Base-by-base conservation (phyloP, 1,140 invertebrate genomes). In the Drosophila erecta region DNA sequence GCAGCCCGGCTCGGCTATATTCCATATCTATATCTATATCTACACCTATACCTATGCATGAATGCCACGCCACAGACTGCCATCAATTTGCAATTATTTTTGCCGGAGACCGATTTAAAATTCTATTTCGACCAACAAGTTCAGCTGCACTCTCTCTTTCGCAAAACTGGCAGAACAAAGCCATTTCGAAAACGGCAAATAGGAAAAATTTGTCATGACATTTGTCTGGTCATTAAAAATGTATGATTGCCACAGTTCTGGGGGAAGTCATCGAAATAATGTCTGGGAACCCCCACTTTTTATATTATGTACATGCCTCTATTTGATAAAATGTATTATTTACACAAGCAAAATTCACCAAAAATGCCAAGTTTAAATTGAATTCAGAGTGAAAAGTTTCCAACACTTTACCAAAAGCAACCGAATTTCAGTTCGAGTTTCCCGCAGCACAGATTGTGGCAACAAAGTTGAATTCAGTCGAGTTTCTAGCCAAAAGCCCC, bases 71-170 rank as follows among this genome's bases (percentile, higher is more conserved):
- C 57, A 59, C 20, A 51, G 10, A 43, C 40, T 30, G 17, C 54
- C 75, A 83, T 87, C 83, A 86, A 87, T 86, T 83, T 79, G 66
- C 78, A 79, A 87, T 87, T 89, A 79, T 79, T 77, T 76, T 64
- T 40, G 51, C 66, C 71, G 60, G 67, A 55, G 58, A 64, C 54
- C 55, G 64, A 86, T 89, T 76, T 76, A 76, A 72, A 76, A 79
- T 86, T 87, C 76, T 40, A 89, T 87, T 83, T 78, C 58, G 65
- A 62, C 74, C 76, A 80, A 80, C 80, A 67, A 57, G 65, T 72
- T 57, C n/a, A 72, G 38, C 44, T 57, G 58, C 51, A 61, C 27
- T 37, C 33, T 41, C 20, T 7, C 35, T 6, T 20, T 12, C 44
- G 38, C 64, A 30, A 10, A 30, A 30, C 7, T 71, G 24, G 14